A percentile compares a stretch with the other conserved stretches of the same genome.
Conservation (phyloP, 2,113 vertebrate genomes). For the Sprattus sprattus region DNA sequence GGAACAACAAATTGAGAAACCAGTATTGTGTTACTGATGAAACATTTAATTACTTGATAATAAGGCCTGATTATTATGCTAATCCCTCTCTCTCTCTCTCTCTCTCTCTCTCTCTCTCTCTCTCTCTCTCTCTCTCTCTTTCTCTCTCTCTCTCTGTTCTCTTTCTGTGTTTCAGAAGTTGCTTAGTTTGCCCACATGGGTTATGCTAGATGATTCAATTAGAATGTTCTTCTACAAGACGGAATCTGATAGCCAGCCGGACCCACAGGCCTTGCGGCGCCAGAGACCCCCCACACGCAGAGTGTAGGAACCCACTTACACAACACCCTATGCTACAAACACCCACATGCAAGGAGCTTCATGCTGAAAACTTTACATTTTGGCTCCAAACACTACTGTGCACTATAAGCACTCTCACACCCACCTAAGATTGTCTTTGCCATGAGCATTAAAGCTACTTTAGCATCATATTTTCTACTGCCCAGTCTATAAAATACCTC, state of each 20-base stretch:
- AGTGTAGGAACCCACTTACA: constrained; percentile 62
- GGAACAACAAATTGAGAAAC: not conserved
- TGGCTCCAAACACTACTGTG: not conserved
- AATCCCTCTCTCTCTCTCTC: not conserved
- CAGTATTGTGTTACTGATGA: not conserved
- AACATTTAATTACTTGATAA: not conserved
- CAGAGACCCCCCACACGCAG: constrained; percentile 82
- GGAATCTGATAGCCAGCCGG: constrained; percentile 75
- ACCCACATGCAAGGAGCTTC: not conserved
- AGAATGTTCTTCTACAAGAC: constrained; percentile 94
- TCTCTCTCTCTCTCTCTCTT: not conserved
- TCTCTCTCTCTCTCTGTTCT: not conserved
- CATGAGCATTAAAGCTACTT: not conserved
- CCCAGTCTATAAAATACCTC: not conserved
- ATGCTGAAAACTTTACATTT: not conserved
- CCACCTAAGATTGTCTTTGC: not conserved
- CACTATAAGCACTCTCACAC: not conserved
- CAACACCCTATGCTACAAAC: not conserved
- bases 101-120: not conserved
- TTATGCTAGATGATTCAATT: constrained; percentile 83
- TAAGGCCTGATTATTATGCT: constrained; percentile 1
- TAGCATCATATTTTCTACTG: no score
- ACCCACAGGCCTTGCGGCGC: constrained; percentile 80
- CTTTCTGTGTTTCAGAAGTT: constrained; percentile 64
- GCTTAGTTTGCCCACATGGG: constrained; percentile 81